Evolutionary conservation across 2,888 invertebrate species (phyloP), one percentile per base, ranked within the genome.

Genomic region (Cheilosia pagana): DNA sequence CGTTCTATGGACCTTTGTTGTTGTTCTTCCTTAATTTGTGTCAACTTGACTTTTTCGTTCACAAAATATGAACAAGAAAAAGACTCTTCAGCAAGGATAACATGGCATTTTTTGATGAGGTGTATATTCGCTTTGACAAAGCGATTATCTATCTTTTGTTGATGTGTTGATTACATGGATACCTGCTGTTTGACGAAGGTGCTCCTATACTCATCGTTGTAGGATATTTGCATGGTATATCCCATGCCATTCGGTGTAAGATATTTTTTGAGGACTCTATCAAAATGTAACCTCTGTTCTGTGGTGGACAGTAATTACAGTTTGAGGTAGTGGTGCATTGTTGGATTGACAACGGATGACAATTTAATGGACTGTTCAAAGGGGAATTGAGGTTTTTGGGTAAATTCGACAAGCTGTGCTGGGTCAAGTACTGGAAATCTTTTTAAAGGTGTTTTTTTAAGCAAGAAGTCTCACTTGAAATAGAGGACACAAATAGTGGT

Each of bases 181-280:
- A 75, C 78, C 78, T 78, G 83, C 70, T 78, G 57, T 45, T 74
- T 83, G 78, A 83, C 78, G 74, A 83, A 78, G 83, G 83, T 28
- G 28, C 28, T 28, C 28, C 8, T 78, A 70, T 78, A 70, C 50
- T 74, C 67, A 68, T 77, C 59, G 19, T 65, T 48, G n/a, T n/a
- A 50, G n/a, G 53, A 60, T 53, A 82, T 83, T 83, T 83, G 74
- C 83, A 78, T 78, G 39, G 28, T 16, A 53, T 31, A 65, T 77
- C 35, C 12, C 60, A 67, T 23, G 19, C 10, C 3, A 41, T 25
- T 70, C 39, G 35, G 35, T 75, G 63, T 59, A 59, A 48, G 77
- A 71, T 16, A 25, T 55, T 62, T 59, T 65, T 53, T 41, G 57
- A 78, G 59, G 70, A 83, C 74, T 83, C 67, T 50, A 83, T 83